Evolutionary conservation across 2,888 invertebrate species (phyloP).

Genomic region (Aphodius sticticus): DNA sequence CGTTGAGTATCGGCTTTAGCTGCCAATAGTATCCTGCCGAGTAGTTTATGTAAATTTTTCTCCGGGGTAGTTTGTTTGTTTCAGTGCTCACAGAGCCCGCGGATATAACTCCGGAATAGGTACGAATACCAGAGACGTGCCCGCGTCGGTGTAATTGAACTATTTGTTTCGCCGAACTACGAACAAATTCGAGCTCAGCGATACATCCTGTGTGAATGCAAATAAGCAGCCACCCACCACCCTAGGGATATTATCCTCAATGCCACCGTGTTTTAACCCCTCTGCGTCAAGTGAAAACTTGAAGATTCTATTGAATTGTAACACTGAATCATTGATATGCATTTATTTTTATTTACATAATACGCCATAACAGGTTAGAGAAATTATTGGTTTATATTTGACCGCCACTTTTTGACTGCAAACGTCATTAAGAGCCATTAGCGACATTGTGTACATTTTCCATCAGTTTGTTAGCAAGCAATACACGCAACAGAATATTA

Average conservation of each 20-base stretch:
- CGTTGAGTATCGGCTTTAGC: background rate
- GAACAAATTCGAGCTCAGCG: background rate
- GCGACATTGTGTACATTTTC: background rate
- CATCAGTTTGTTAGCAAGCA: background rate
- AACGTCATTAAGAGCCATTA: background rate
- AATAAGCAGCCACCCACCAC: background rate
- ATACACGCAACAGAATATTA: background rate
- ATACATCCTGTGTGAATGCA: background rate
- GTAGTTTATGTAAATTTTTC: background rate
- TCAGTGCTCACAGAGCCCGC: background rate
- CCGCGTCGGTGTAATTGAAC: background rate
- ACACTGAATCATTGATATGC: too few relatives aligned
- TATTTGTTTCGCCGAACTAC: background rate
- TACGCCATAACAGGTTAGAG: too few relatives aligned
- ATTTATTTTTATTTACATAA: too few relatives aligned
- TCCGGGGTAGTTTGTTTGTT: background rate
- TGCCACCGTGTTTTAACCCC: background rate
- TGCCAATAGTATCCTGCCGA: background rate
- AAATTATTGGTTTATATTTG: too few relatives aligned
- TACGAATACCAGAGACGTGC: background rate
- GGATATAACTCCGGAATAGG: background rate
- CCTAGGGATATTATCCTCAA: background rate
- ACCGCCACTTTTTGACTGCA: background rate
- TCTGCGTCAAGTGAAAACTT: background rate
- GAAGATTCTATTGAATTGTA: too few relatives aligned